phyloP scores from a whole-genome alignment of 2,113 vertebrate genomes.

The Corapipo altera region DNA sequence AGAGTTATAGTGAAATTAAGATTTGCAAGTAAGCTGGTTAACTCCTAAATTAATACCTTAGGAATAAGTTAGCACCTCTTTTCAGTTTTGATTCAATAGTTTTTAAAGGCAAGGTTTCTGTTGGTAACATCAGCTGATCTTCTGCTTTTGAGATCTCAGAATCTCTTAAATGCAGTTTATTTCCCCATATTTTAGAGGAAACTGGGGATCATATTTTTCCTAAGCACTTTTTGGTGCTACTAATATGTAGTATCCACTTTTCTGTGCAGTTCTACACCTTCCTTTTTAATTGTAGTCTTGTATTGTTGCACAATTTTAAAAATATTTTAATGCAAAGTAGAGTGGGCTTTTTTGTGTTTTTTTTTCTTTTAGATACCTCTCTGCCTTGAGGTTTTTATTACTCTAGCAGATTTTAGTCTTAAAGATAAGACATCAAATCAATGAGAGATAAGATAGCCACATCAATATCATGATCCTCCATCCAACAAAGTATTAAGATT shows the following conservation, averaged over 20 bases:
- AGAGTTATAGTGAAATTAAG: not conserved
- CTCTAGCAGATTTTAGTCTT: not conserved
- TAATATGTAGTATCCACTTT: not conserved
- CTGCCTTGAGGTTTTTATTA: not conserved
- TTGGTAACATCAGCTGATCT: not conserved
- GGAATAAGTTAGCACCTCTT: not conserved
- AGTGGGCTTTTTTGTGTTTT: not conserved
- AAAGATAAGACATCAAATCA: not conserved
- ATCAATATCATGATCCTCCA: constrained; percentile 7
- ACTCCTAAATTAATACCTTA: not conserved
- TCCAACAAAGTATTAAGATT: not conserved
- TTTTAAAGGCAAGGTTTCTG: not conserved
- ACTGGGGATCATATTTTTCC: not conserved
- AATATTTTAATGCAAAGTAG: not conserved
- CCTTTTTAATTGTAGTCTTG: not conserved
- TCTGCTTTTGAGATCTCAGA: not conserved
- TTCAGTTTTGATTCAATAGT: not conserved
- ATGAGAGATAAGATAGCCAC: not conserved
- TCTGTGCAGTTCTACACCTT: not conserved
- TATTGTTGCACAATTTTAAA: not conserved
- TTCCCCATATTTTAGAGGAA: not conserved
- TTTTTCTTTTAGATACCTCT: not conserved
- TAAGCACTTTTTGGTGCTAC: not conserved
- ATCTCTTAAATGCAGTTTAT: not conserved
- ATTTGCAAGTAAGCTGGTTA: not conserved